phyloP scores from a whole-genome alignment of 2,113 vertebrate species.

The Ochotona princeps region DNA sequence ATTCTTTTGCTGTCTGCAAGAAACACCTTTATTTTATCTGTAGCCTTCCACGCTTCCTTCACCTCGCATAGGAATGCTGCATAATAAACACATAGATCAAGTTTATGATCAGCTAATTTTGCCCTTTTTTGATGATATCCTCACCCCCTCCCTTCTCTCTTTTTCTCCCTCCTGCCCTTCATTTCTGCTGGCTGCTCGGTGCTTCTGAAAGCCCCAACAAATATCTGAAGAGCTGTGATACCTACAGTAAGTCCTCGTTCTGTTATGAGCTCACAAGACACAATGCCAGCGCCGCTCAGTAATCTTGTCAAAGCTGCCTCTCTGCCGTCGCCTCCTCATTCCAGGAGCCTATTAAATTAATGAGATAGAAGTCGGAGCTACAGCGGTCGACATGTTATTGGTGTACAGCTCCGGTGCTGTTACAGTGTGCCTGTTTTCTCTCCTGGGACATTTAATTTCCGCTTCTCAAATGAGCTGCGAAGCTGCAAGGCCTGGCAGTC shows the following conservation, averaged over 20 bases:
- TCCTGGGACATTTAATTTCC: conserved; percentile 95
- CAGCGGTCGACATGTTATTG: conserved; percentile 88
- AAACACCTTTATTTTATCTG: conserved; percentile 49
- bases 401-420: conserved; percentile 86
- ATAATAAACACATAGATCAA: conserved; percentile 44
- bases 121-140: neutral
- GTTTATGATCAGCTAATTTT: conserved; percentile 61
- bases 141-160: neutral
- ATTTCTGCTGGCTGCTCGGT: neutral
- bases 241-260: conserved; percentile 58
- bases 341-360: conserved; percentile 93
- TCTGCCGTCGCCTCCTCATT: conserved; percentile 81
- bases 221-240: conserved; percentile 44
- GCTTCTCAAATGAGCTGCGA: conserved; percentile 94
- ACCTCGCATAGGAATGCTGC: neutral
- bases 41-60: conserved; percentile 7
- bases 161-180: neutral
- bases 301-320: conserved; percentile 83
- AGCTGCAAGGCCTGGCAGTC: conserved; percentile 91
- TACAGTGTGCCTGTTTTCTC: conserved; percentile 90
- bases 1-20: neutral
- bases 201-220: conserved; percentile 16
- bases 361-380: conserved; percentile 89
- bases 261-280: neutral
- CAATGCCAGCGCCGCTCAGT: conserved; percentile 69